A percentile compares a stretch with the other conserved stretches of the same genome.
phyloP scores from a whole-genome alignment of 2,797 vertebrate genomes.

The Mus minutoides region DNA sequence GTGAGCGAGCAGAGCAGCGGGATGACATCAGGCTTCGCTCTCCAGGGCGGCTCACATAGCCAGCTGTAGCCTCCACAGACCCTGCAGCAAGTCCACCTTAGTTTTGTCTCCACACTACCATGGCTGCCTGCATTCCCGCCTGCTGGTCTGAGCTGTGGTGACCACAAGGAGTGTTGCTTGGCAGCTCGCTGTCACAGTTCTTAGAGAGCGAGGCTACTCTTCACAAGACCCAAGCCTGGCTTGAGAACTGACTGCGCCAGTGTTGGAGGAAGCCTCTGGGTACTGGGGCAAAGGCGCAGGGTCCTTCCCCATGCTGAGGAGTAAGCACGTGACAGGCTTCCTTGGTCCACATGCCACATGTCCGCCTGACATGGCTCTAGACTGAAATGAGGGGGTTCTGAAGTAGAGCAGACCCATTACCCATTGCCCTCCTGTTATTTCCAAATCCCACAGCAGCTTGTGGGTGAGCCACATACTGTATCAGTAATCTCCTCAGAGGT shows the following conservation, averaged over 20 bases:
- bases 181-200: neutral
- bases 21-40: neutral
- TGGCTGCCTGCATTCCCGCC: neutral
- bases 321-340: too few species aligned
- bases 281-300: too few species aligned
- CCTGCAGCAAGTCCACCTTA: accelerated
- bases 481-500: neutral
- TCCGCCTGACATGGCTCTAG: too few species aligned
- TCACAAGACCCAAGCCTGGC: neutral
- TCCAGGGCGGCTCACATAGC: accelerated
- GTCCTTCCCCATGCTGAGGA: neutral
- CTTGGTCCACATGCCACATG: neutral
- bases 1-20: neutral
- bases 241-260: too few species aligned
- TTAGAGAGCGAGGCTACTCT: neutral
- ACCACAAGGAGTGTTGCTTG: neutral
- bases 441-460: neutral
- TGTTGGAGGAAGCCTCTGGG: too few species aligned
- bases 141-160: neutral
- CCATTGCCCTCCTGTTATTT: neutral
- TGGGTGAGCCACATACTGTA: neutral
- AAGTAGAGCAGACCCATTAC: neutral
- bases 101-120: neutral
- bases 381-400: neutral
- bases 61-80: neutral